A percentile compares a stretch with the other conserved stretches of the same genome.
These are phyloP conservation scores for Laticauda laticaudata DNA, from an alignment of 2,113 vertebrate genomes.

Conservation along the genomic window DNA sequence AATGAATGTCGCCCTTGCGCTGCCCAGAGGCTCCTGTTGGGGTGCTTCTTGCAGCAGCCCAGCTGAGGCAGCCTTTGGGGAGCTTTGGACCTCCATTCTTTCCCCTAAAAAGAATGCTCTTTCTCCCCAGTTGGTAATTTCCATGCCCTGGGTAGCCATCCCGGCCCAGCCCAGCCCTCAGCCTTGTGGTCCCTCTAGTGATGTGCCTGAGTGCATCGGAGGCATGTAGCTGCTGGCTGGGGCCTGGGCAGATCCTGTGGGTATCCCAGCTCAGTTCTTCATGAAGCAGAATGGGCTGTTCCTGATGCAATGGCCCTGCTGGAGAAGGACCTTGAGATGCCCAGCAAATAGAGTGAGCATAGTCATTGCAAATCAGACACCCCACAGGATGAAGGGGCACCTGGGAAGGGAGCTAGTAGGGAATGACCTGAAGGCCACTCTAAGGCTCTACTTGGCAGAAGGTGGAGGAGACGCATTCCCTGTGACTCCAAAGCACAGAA, in stretches of 20 bases:
- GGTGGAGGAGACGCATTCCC: neutral
- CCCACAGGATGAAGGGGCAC: neutral
- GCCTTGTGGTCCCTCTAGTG: neutral
- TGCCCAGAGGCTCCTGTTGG: neutral
- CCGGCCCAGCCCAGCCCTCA: neutral
- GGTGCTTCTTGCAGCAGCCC: neutral
- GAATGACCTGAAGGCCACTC: neutral
- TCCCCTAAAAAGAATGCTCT: neutral
- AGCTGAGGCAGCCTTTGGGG: neutral
- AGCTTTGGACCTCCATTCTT: neutral
- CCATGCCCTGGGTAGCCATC: neutral
- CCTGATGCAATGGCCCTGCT: neutral
- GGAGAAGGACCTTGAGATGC: neutral
- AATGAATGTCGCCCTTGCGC: neutral
- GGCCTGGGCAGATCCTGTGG: neutral
- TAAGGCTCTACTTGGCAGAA: neutral
- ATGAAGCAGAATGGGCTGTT: neutral
- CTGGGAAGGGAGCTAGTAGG: neutral
- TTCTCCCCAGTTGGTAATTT: neutral
- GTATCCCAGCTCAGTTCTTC: neutral
- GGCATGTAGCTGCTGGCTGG: neutral
- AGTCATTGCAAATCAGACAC: neutral
- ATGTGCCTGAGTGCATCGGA: neutral
- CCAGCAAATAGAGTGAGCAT: neutral
- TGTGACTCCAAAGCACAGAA: neutral